Evolutionary conservation across 2,797 vertebrate genomes (phyloP), one percentile per base, ranked within the genome.

Genomic region (Leuciscus waleckii): DNA sequence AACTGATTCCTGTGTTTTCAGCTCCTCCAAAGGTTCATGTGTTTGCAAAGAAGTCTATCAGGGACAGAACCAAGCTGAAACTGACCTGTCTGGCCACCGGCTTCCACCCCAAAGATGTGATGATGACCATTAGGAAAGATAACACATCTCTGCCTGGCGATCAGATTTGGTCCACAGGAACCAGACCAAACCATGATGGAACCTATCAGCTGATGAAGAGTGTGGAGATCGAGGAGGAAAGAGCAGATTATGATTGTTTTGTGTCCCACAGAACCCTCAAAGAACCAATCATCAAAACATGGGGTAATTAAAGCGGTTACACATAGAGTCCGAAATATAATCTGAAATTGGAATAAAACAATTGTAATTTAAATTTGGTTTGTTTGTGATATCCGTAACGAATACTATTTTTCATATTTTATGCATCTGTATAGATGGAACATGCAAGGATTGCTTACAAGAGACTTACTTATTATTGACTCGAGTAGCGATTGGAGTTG

Each of bases 21-120:
- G 92, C 0, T 3, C 1, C 1, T 21, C 92, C 93, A 7, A 0
- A 17, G 0, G 76, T 95, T 0, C 0, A 35, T 16, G 0, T 90
- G 3, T 92, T 86, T 75, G 14, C 81, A 0, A 91, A 10, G 1
- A 76, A 23, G 0, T 1, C 85, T 19, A 56, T 0, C 78, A 0
- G 4, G 0, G 71, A 74, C 2, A 3, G 10, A 74, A 0, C 2
- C 0, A 87, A 81, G 11, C 0, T 88, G 0, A 3, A 61, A 0
- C 23, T 95, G 86, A 89, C 23, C 0, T 95, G 94, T 87, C 13
- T 93, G 78, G 93, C 91, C 63, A 93, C 92, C 0, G 93, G 92
- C 0, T 94, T 94, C 90, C 56, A 74, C 39, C 87, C 90, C 1
- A 91, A 88, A 77, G 86, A 93, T 2, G 75, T 92, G 29, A 0